phyloP scores from a whole-genome alignment of 2,888 invertebrate genomes.

The Aphodius granarius region DNA sequence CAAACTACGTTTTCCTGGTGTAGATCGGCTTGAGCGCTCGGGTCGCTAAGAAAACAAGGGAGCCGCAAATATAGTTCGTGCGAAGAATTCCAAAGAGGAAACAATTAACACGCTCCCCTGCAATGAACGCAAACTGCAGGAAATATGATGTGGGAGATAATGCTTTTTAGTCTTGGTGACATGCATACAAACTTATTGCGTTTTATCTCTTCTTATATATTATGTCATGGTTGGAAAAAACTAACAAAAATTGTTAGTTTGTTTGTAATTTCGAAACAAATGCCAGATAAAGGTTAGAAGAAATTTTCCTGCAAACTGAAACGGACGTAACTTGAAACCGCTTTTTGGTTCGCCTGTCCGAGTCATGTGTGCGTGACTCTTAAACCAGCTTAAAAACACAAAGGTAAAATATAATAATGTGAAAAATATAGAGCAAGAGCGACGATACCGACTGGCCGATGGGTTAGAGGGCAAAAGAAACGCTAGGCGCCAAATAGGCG shows the following conservation, averaged over 20 bases:
- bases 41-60: background rate
- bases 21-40: background rate
- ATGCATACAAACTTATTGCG: no score
- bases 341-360: conserved; percentile 4
- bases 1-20: background rate
- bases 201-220: no score
- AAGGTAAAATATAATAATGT: conserved; percentile 26
- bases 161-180: no score
- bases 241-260: no score
- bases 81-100: background rate
- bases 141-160: background rate
- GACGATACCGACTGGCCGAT: conserved; percentile 23
- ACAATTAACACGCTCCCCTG: background rate
- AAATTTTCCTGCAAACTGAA: no score
- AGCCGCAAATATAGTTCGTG: background rate
- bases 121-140: background rate
- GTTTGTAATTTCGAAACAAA: no score
- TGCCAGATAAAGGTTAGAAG: no score
- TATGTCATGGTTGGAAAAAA: no score
- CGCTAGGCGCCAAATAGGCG: conserved; percentile 40
- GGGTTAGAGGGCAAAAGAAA: conserved; percentile 32
- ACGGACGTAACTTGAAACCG: no score
- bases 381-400: conserved; percentile 8
- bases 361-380: conserved; percentile 31
- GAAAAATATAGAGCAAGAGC: conserved; percentile 25